Percentiles rank a stretch among this genome's conserved stretches.
phyloP scores from a whole-genome alignment of 2,888 invertebrate genomes.

The Incurvaria masculella region DNA sequence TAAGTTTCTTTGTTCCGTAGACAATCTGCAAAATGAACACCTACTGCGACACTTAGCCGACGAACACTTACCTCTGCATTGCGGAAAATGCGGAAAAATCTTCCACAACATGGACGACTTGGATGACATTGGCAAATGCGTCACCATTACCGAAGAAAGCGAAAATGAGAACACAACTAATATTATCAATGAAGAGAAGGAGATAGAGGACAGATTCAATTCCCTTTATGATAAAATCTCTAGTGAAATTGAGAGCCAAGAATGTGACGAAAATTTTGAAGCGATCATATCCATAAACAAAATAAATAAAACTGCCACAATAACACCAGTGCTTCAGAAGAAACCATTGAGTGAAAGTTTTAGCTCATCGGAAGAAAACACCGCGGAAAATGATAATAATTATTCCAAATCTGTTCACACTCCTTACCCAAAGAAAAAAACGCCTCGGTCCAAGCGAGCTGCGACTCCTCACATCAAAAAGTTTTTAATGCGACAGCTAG shows the following conservation, averaged over 20 bases:
- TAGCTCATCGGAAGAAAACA: not conserved
- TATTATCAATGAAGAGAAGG: constrained; percentile 11
- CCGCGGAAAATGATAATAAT: constrained; percentile 9
- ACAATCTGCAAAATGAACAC: constrained; percentile 25
- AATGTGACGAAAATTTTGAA: constrained; percentile 29
- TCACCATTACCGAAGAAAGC: constrained; percentile 29
- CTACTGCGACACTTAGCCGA: constrained; percentile 33
- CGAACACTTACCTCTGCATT: constrained; percentile 39
- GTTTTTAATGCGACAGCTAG: constrained; percentile 31
- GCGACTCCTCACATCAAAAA: constrained; percentile 44
- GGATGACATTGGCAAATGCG: constrained; percentile 32
- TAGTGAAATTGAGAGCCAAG: constrained; percentile 12
- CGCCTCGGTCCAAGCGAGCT: constrained; percentile 30
- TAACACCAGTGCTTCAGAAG: constrained; percentile 38
- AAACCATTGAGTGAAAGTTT: constrained; percentile 29
- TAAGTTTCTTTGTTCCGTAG: constrained; percentile 32
- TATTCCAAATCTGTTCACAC: constrained; percentile 19
- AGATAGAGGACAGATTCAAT: constrained; percentile 37
- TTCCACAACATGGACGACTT: constrained; percentile 41
- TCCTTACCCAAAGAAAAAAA: constrained; percentile 31
- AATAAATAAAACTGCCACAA: constrained; percentile 36
- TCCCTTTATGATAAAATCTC: constrained; percentile 33
- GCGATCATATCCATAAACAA: constrained; percentile 33
- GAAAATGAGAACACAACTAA: constrained; percentile 10
- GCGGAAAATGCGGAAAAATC: constrained; percentile 36